Percentiles rank a stretch among this genome's conserved stretches.
Conservation (phyloP, 2,888 invertebrate species). For the Eurytoma californica region DNA sequence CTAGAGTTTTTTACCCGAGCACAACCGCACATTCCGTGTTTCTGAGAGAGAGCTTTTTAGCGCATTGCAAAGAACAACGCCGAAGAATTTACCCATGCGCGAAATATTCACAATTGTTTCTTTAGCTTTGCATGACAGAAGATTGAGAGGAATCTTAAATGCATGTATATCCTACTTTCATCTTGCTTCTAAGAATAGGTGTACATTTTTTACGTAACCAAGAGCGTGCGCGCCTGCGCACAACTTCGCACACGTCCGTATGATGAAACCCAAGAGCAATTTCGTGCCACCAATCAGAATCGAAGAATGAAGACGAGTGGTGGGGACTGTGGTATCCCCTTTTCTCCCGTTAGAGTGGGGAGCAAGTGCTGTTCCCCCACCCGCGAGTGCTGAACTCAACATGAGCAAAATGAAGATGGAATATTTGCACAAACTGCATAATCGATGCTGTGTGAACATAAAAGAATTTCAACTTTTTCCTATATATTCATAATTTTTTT, state of each 20-base stretch:
- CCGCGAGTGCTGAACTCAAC: neutral
- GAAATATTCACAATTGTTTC: slow-evolving; percentile 9
- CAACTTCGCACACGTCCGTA: neutral
- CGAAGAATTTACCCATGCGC: too few species aligned
- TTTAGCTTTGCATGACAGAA: neutral
- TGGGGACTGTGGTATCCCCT: slow-evolving; percentile 27
- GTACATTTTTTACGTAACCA: slow-evolving; percentile 15
- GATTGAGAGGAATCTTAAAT: too few species aligned
- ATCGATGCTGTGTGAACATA: slow-evolving; percentile 25
- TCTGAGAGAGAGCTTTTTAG: too few species aligned
- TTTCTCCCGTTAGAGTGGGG: neutral
- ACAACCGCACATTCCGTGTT: too few species aligned
- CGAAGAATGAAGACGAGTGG: slow-evolving; percentile 3
- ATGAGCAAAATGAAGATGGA: slow-evolving; percentile 22
- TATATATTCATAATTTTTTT: too few species aligned
- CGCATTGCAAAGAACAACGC: too few species aligned
- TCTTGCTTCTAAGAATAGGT: too few species aligned
- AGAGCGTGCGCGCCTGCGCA: slow-evolving; percentile 26
- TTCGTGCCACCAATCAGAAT: slow-evolving; percentile 41
- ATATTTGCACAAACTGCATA: slow-evolving; percentile 23
- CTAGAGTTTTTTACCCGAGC: too few species aligned
- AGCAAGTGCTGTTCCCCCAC: neutral
- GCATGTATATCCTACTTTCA: too few species aligned
- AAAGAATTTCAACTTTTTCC: neutral
- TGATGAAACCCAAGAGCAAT: slow-evolving; percentile 27